Percentiles rank a stretch among this genome's conserved stretches.
These are phyloP conservation scores for Oxycera nigricornis DNA, from an alignment of 2,888 invertebrate species.

Conservation along the genomic window DNA sequence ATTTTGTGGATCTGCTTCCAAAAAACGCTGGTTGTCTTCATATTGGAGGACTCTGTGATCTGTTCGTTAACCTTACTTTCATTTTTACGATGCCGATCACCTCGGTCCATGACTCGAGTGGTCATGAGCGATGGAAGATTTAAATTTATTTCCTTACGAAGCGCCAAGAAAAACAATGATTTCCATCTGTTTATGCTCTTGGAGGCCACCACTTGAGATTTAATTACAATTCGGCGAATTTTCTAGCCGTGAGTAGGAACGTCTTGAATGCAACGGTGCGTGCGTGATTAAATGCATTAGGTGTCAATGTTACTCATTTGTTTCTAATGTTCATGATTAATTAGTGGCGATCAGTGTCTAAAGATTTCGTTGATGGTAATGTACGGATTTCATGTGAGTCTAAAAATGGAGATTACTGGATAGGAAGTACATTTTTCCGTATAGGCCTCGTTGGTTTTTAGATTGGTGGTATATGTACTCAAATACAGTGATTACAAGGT, in stretches of 20 bases:
- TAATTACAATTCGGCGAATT: background rate
- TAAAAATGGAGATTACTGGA: too few relatives aligned
- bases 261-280: slow-evolving; percentile 11
- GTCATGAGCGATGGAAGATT: background rate
- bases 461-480: too few relatives aligned
- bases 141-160: slow-evolving; percentile 4
- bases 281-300: background rate
- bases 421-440: too few relatives aligned
- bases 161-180: background rate
- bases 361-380: too few relatives aligned
- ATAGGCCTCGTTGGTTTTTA: too few relatives aligned
- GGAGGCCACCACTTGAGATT: background rate
- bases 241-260: background rate
- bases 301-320: slow-evolving; percentile 2
- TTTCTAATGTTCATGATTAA: background rate
- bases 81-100: slow-evolving; percentile 4
- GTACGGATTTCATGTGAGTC: background rate
- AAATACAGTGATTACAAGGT: too few relatives aligned
- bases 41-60: background rate
- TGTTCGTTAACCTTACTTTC: slow-evolving; percentile 33
- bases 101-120: background rate
- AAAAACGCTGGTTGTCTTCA: background rate
- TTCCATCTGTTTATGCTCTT: background rate
- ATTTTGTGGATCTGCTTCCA: background rate
- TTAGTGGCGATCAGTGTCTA: background rate